Conservation (phyloP, 1,140 invertebrate species). For the Cephus cinctus region DNA sequence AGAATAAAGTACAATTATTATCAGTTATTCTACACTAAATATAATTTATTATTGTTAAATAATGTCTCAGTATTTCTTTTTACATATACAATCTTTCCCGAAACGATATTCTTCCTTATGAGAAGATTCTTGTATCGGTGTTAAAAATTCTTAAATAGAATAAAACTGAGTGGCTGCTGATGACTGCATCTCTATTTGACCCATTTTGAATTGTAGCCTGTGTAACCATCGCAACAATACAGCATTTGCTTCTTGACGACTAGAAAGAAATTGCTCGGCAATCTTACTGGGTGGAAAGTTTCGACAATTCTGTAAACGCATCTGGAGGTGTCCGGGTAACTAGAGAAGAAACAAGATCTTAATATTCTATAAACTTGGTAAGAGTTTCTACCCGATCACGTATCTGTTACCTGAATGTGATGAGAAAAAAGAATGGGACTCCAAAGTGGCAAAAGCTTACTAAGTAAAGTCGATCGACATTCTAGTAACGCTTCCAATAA, state of each 20-base stretch:
- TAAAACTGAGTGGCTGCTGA: slow-evolving; percentile 88
- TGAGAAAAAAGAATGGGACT: slow-evolving; percentile 90
- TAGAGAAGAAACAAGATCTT: slow-evolving; percentile 50
- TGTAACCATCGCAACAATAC: slow-evolving; percentile 84
- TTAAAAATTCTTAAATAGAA: slow-evolving; percentile 63
- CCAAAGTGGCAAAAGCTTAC: slow-evolving; percentile 83
- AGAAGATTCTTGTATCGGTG: background rate
- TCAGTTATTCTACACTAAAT: too few species aligned
- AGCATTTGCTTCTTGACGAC: slow-evolving; percentile 50
- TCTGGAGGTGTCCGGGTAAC: slow-evolving; percentile 86
- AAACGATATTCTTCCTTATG: too few species aligned
- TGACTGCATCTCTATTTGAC: slow-evolving; percentile 95
- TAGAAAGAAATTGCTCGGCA: slow-evolving; percentile 37
- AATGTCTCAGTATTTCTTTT: too few species aligned
- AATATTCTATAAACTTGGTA: slow-evolving; percentile 16
- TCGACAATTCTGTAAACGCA: slow-evolving; percentile 85
- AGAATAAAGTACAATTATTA: too few species aligned
- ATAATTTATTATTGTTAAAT: too few species aligned
- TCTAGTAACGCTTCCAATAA: slow-evolving; percentile 94
- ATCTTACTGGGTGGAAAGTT: slow-evolving; percentile 66
- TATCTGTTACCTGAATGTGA: slow-evolving; percentile 78
- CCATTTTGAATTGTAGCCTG: slow-evolving; percentile 95
- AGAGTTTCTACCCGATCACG: slow-evolving; percentile 22
- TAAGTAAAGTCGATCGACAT: slow-evolving; percentile 90
- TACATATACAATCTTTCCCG: too few species aligned